A percentile compares a stretch with the other conserved stretches of the same genome.
These are phyloP conservation scores for Noctua comes DNA, from an alignment of 2,888 invertebrate species.

Conservation along the genomic window DNA sequence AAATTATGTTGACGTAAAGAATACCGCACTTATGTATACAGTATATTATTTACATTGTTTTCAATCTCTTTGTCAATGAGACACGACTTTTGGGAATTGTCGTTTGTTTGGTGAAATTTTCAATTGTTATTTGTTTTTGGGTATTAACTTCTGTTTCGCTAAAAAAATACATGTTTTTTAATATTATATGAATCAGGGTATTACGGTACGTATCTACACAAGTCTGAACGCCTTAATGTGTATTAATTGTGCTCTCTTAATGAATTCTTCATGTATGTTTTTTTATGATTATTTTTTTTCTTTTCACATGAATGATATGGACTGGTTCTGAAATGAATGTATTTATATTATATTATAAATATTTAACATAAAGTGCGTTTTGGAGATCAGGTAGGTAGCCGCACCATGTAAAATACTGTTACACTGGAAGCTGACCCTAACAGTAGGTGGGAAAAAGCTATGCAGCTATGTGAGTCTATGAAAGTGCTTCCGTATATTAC, in stretches of 20 bases:
- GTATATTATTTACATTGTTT: conserved; percentile 41
- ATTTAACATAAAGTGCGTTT: not conserved
- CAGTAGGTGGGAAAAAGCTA: too few species aligned
- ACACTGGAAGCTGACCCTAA: too few species aligned
- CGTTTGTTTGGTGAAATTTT: not conserved
- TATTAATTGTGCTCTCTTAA: too few species aligned
- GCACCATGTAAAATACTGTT: not conserved
- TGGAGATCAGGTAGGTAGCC: not conserved
- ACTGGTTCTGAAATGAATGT: too few species aligned
- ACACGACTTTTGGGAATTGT: conserved; percentile 25
- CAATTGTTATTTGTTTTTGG: not conserved
- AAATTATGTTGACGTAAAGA: conserved; percentile 44
- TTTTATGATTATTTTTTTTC: too few species aligned
- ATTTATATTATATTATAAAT: too few species aligned
- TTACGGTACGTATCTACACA: not conserved
- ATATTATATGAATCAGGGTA: not conserved
- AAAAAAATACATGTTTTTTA: not conserved
- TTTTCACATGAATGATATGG: too few species aligned
- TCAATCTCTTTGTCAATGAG: conserved; percentile 23
- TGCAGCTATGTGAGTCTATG: too few species aligned
- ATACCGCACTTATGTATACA: conserved; percentile 7
- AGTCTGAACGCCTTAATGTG: not conserved
- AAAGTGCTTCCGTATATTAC: too few species aligned
- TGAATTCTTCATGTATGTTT: too few species aligned
- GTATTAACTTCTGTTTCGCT: not conserved